Base-by-base conservation (phyloP, 2,797 vertebrate species). In the Tinamus major region DNA sequence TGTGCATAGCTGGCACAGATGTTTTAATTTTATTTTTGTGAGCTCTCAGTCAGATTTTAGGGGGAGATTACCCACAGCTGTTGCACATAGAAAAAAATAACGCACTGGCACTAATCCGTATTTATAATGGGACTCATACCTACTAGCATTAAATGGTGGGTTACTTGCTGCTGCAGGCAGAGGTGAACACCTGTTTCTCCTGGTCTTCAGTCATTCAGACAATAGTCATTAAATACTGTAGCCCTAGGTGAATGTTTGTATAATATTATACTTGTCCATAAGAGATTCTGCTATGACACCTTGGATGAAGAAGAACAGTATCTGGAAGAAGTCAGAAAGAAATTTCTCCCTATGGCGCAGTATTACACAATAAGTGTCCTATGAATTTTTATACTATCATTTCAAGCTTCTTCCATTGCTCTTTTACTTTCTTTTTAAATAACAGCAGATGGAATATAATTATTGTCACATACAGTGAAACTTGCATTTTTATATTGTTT, bases 341-440 rank as follows among this genome's bases (percentile, higher is more conserved):
- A 93, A 96, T 93, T 87, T 91, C 64, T 94, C 95, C 92, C 96
- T 65, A 3, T 56, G 76, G 96, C 82, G 88, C 81, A 84, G 6
- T 94, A 92, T 89, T 72, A 81, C 37, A 80, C 59, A 94, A 77
- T 42, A 82, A 79, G 74, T 49, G 55, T 41, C 75, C 82, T 74
- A 48, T 6, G 63, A 19, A 27, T 37, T 86, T 95, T 93, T 89
- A 88, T 35, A 95, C 42, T 33, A 94, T 92, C 13, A 67, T 89
- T 92, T 89, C 69, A 92, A 90, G 64, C 39, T 64, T 69, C n/a
- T 82, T 95, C 62, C 64, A 67, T 68, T 68, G 56, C 26, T 93
- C 39, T 65, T 85, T 94, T 85, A 92, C 62, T 67, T 27, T 77
- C 62, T 85, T 65, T 70, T 31, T 77, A 83, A 85, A 88, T 33